phyloP scores from a whole-genome alignment of 2,113 vertebrate genomes.

The Nyctereutes procyonoides region DNA sequence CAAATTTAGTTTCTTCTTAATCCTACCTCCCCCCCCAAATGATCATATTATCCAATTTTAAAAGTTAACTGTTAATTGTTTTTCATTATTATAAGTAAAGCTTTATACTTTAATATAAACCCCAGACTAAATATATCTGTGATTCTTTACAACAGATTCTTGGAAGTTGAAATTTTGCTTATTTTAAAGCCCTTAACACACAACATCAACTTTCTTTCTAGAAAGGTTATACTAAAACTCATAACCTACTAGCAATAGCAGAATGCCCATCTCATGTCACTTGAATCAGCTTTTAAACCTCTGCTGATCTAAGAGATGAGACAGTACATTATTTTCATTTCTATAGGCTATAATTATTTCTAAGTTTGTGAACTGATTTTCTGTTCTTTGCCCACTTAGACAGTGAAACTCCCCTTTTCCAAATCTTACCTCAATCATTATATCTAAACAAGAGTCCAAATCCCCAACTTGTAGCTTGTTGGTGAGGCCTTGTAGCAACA shows the following conservation, averaged over 20 bases:
- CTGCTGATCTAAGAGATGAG: neutral
- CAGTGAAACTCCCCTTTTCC: neutral
- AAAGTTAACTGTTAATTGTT: neutral
- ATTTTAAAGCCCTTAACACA: neutral
- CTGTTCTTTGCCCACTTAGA: neutral
- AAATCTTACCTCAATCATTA: conserved; percentile 91
- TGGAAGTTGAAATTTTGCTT: neutral
- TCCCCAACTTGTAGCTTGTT: conserved; percentile 91
- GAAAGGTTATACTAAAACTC: neutral
- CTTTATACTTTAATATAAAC: neutral
- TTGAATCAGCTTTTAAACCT: neutral
- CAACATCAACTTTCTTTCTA: neutral
- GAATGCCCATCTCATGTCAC: neutral
- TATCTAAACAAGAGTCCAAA: conserved; percentile 94
- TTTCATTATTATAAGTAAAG: neutral
- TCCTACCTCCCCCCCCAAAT: neutral
- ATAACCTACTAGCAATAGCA: neutral
- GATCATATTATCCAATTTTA: neutral
- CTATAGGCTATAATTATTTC: neutral
- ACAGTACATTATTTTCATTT: neutral
- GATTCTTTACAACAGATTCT: neutral
- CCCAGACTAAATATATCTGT: neutral
- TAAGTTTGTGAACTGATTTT: neutral
- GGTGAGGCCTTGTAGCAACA: conserved; percentile 90
- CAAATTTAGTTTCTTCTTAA: neutral